A percentile compares a stretch with the other conserved stretches of the same genome.
phyloP scores from a whole-genome alignment of 2,113 vertebrate genomes.

The Lethenteron reissneri region DNA sequence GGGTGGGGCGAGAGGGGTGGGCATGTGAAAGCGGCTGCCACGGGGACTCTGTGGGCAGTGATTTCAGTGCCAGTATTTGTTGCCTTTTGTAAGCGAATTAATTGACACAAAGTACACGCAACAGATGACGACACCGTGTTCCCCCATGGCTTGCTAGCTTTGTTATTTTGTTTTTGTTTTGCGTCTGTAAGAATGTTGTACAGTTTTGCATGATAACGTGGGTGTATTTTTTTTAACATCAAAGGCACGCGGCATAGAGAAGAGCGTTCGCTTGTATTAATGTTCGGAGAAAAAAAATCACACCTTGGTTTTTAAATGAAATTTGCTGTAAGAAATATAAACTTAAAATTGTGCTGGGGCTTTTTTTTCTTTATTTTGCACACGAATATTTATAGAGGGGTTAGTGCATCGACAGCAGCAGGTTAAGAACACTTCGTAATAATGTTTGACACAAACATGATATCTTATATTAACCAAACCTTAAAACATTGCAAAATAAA shows the following conservation, averaged over 20 bases:
- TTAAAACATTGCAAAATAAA: conserved; percentile 6
- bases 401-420: conserved; percentile 3
- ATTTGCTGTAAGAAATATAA: conserved; percentile 28
- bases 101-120: conserved; percentile 27
- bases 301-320: conserved; percentile 7
- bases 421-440: background rate
- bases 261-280: conserved; percentile 19
- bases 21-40: background rate
- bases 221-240: conserved; percentile 49
- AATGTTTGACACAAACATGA: conserved; percentile 7
- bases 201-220: conserved; percentile 79
- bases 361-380: conserved; percentile 67
- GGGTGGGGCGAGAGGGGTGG: background rate
- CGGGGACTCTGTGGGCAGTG: conserved; percentile 16
- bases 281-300: background rate
- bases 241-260: conserved; percentile 20
- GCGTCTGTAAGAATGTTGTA: conserved; percentile 87
- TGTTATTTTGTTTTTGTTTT: conserved; percentile 38
- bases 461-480: conserved; percentile 7
- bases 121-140: no score
- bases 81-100: conserved; percentile 53
- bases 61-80: conserved; percentile 46
- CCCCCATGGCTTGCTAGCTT: conserved; percentile 35
- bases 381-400: conserved; percentile 89
- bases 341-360: conserved; percentile 39